A percentile compares a stretch with the other conserved stretches of the same genome.
Conservation (phyloP, 2,797 vertebrate genomes). For the Sebastes taczanowskii region DNA sequence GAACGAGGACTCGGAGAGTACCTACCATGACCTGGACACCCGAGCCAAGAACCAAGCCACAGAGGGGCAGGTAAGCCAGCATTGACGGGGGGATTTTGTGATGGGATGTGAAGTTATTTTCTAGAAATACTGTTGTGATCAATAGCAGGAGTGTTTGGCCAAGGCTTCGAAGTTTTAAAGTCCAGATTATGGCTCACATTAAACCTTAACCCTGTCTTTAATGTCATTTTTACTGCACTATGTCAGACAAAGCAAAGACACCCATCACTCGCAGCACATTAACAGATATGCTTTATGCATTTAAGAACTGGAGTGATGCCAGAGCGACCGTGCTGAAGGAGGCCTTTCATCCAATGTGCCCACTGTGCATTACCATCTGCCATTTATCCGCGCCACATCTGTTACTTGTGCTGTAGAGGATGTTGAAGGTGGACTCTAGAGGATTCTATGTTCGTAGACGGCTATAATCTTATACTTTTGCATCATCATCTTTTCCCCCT, state of each 20-base stretch:
- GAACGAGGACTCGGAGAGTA: conserved; percentile 93
- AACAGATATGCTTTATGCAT: neutral
- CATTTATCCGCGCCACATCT: conserved; percentile 38
- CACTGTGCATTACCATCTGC: conserved; percentile 43
- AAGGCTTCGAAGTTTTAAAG: neutral
- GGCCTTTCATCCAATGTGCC: conserved; percentile 13
- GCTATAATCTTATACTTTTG: neutral
- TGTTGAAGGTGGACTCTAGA: conserved; percentile 15
- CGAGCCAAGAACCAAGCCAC: conserved; percentile 87
- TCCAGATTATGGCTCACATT: neutral
- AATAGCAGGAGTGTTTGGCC: neutral
- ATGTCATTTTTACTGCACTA: neutral
- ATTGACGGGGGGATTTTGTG: too few species aligned
- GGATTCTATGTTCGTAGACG: neutral
- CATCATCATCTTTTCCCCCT: conserved; percentile 42
- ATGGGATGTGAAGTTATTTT: neutral
- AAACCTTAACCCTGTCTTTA: neutral
- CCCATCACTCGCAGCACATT: neutral
- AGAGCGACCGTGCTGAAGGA: conserved; percentile 7
- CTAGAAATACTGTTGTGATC: neutral
- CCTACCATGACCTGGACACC: conserved; percentile 95
- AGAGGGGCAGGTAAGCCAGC: conserved; percentile 86
- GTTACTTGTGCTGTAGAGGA: conserved; percentile 18
- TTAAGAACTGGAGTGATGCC: conserved; percentile 18
- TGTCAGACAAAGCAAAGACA: neutral